Conservation (phyloP, 2,888 invertebrate genomes). For the Nineta flava region DNA sequence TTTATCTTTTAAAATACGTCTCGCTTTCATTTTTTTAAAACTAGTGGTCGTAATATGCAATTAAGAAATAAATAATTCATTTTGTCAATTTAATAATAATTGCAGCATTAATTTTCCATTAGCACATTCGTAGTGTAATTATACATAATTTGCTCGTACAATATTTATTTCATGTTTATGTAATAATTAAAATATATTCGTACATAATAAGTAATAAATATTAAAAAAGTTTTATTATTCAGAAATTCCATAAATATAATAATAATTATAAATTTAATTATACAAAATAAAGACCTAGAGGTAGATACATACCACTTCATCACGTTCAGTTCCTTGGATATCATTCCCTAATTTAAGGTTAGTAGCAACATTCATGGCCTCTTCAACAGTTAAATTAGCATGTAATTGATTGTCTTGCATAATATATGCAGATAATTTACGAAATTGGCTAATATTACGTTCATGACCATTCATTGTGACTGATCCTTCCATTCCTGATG, state of each 20-base stretch:
- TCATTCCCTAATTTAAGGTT: conserved; percentile 70
- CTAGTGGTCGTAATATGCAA: no score
- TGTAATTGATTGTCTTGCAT: conserved; percentile 93
- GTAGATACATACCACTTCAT: conserved; percentile 56
- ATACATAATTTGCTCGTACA: neutral
- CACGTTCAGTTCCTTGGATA: conserved; percentile 52
- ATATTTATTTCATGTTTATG: neutral
- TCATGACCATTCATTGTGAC: conserved; percentile 75
- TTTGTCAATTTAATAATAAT: no score
- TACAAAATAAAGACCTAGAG: neutral
- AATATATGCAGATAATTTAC: conserved; percentile 89
- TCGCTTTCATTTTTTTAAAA: no score
- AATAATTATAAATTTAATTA: neutral
- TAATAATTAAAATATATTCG: no score
- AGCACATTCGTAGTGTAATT: no score
- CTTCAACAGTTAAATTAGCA: conserved; percentile 81
- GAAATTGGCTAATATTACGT: conserved; percentile 69
- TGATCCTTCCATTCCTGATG: conserved; percentile 64
- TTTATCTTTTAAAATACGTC: no score
- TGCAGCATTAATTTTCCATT: no score
- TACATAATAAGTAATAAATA: neutral
- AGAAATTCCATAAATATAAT: neutral
- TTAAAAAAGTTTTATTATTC: neutral
- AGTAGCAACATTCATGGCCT: conserved; percentile 88
- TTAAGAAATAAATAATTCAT: no score